Conservation (phyloP, 2,113 vertebrate genomes). For the Notarius quadriscutis region DNA sequence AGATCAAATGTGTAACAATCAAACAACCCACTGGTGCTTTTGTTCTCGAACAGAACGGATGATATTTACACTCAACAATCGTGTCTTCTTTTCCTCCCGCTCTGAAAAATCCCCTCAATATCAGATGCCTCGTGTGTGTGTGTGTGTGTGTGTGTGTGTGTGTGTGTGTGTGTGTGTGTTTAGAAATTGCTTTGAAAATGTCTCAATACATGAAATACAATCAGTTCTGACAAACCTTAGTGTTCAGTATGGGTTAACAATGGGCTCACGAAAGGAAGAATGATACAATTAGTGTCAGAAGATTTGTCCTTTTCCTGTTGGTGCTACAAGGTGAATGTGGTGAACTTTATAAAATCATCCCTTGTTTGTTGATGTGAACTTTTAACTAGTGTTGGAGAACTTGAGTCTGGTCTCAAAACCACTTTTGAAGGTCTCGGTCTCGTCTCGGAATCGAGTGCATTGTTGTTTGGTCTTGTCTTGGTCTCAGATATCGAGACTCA, state of each 20-base stretch:
- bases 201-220: background rate
- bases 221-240: background rate
- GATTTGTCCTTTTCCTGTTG: background rate
- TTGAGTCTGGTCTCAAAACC: no score
- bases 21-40: background rate
- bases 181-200: background rate
- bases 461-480: no score
- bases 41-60: background rate
- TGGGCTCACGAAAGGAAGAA: background rate
- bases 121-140: background rate
- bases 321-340: background rate
- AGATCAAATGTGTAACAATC: background rate
- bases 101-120: background rate
- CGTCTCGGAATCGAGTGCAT: no score
- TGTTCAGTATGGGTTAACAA: background rate
- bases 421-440: no score
- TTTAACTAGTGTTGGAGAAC: background rate
- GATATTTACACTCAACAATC: slow-evolving; percentile 3
- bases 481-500: no score
- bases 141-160: no score
- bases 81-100: background rate
- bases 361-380: background rate
- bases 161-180: background rate
- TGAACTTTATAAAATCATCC: background rate
- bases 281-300: background rate